phyloP scores from a whole-genome alignment of 2,888 invertebrate species.

The Endotricha flammealis region DNA sequence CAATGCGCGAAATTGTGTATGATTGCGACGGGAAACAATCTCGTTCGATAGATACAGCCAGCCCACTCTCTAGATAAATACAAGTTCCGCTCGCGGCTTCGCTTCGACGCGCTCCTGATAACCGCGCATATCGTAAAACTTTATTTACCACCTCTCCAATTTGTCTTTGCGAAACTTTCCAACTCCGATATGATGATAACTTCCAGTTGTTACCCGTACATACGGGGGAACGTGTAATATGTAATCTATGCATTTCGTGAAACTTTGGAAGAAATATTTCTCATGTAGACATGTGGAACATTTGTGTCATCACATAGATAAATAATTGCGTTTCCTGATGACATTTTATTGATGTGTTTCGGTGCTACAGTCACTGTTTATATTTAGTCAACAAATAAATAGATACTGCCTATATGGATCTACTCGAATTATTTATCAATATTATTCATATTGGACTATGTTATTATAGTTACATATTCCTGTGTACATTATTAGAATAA shows the following conservation, averaged over 20 bases:
- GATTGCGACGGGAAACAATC: neutral
- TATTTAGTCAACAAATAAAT: too few species aligned
- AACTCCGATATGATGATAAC: constrained; percentile 56
- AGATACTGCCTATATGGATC: too few species aligned
- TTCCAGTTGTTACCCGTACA: constrained; percentile 46
- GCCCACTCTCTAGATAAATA: constrained; percentile 46
- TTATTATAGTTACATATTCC: too few species aligned
- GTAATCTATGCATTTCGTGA: constrained; percentile 31
- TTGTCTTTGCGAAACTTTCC: constrained; percentile 61
- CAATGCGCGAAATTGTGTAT: neutral
- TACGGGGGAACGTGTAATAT: constrained; percentile 38
- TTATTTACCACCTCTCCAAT: constrained; percentile 66
- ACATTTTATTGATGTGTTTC: too few species aligned
- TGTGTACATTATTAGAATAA: too few species aligned
- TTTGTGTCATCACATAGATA: too few species aligned
- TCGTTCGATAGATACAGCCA: constrained; percentile 23
- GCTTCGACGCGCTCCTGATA: constrained; percentile 56
- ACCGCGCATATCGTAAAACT: constrained; percentile 69
- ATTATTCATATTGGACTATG: too few species aligned
- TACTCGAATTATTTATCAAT: too few species aligned
- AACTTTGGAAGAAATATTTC: constrained; percentile 21
- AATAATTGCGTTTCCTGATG: too few species aligned
- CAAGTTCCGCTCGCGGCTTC: constrained; percentile 35
- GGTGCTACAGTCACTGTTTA: too few species aligned
- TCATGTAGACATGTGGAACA: neutral